Evolutionary conservation across 92 coral and sea anemone species (phyloP).

Genomic region (Bergia sp.): DNA sequence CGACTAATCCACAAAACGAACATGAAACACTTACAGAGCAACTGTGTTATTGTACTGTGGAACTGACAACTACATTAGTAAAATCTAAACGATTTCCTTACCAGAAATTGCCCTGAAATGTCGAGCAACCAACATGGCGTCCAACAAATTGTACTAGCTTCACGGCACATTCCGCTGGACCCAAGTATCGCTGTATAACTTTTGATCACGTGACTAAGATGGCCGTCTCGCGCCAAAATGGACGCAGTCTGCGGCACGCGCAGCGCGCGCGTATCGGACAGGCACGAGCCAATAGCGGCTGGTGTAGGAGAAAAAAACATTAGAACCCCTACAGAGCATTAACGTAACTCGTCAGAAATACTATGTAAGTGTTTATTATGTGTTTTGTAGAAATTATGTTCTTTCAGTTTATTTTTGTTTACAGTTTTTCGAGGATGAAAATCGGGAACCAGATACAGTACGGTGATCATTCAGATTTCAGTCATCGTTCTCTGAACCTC

Average conservation of each 20-base stretch:
- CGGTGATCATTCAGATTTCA: too few species aligned
- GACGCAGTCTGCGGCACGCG: background rate
- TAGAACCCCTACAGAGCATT: too few species aligned
- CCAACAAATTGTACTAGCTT: slow-evolving; percentile 9
- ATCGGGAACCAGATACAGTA: too few species aligned
- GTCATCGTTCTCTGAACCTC: background rate
- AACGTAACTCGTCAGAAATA: too few species aligned
- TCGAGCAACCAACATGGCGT: slow-evolving; percentile 74
- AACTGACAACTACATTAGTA: background rate
- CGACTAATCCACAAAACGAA: background rate
- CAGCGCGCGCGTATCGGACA: background rate
- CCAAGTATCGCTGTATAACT: background rate
- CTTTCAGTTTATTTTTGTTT: too few species aligned
- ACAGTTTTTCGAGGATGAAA: too few species aligned
- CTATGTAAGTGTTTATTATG: too few species aligned
- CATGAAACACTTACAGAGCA: background rate
- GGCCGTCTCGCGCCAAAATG: background rate
- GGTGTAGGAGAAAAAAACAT: background rate
- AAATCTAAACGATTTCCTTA: slow-evolving; percentile 36
- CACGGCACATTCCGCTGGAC: slow-evolving; percentile 16
- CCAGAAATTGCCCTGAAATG: slow-evolving; percentile 60
- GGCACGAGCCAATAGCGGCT: background rate
- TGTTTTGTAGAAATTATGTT: too few species aligned
- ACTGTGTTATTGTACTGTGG: background rate
- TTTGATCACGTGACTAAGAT: slow-evolving; percentile 1